Percentiles rank a stretch among this genome's conserved stretches.
Evolutionary conservation across 2,888 invertebrate species (phyloP).

Genomic region (Phortica magna): DNA sequence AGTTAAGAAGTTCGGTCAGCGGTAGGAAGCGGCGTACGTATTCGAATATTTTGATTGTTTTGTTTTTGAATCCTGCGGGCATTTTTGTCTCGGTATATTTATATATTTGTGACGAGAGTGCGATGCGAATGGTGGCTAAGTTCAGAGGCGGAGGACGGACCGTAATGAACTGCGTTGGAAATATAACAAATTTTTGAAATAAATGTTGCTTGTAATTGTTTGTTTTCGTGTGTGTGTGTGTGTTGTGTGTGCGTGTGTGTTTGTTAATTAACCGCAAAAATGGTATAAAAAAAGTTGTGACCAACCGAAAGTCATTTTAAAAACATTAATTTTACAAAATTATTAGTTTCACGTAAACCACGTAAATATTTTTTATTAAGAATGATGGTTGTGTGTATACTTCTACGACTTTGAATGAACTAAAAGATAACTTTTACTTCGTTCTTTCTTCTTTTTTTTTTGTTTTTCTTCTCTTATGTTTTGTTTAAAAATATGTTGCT

Average conservation of each 20-base stretch:
- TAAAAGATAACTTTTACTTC: slow-evolving; percentile 9
- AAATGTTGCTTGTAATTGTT: neutral
- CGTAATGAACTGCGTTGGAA: neutral
- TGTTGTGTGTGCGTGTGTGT: too few relatives aligned
- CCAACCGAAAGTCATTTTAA: neutral
- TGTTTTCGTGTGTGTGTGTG: neutral
- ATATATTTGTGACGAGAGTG: slow-evolving; percentile 7
- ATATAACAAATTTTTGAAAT: neutral
- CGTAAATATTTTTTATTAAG: slow-evolving; percentile 20
- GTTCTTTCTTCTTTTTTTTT: too few relatives aligned
- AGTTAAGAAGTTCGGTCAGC: slow-evolving; percentile 12
- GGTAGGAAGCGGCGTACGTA: slow-evolving; percentile 23
- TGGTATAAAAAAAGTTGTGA: neutral
- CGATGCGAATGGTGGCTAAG: slow-evolving; percentile 28
- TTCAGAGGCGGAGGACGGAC: slow-evolving; percentile 23
- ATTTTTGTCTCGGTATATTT: neutral
- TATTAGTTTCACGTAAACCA: slow-evolving; percentile 19
- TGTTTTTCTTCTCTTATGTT: too few relatives aligned
- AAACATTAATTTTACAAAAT: slow-evolving; percentile 6
- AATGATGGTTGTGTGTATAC: slow-evolving; percentile 8
- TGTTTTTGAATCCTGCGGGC: neutral
- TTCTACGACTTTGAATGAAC: slow-evolving; percentile 20
- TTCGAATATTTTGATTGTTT: neutral
- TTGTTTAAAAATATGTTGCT: slow-evolving; percentile 10
- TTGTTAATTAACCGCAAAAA: neutral